Evolutionary conservation across 2,797 vertebrate genomes (phyloP), one percentile per base, ranked within the genome.

Genomic region (Emys orbicularis): DNA sequence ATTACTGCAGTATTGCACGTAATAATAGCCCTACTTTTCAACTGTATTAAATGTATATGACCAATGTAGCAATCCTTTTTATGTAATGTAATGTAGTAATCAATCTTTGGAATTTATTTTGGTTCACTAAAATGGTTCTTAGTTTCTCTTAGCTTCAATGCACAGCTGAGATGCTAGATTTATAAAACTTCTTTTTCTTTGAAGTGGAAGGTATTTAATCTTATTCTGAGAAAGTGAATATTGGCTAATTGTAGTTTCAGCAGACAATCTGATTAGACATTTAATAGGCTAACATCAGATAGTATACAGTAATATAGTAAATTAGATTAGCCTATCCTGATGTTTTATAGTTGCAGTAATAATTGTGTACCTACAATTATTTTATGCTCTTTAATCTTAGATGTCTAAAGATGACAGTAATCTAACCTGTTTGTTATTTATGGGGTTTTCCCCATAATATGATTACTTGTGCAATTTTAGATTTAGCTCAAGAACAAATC

Each of bases 261-360:
- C 79, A 85, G 74, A 74, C 31, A 94, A 93, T 92, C 94, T 91
- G 16, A 95, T 93, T 94, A 89, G 93, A 81, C 54, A 84, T 95
- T 94, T 95, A 95, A 95, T 96, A 94, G 94, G 74, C 74, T 68
- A 93, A 93, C 94, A 96, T 92, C 84, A 92, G 52, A 82, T 84
- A 87, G 84, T 56, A 50, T 12, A 2, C 52, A 90, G 74, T 82
- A 93, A 88, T 76, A 49, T 0, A 89, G 79, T 47, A 95, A 96
- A 95, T 94, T 94, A 94, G 90, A 95, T 96, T 94, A 95, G 93
- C 84, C 65, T 87, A 74, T 84, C 79, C 93, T 96, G 94, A 86
- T 68, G 79, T 53, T 93, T 94, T 79, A 84, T 92, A 96, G 95
- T 95, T 87, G 87, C 87, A 83, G 91, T 94, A 96, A 95, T 86